Base-by-base conservation (phyloP, 2,113 vertebrate species). In the Regulus satrapa region DNA sequence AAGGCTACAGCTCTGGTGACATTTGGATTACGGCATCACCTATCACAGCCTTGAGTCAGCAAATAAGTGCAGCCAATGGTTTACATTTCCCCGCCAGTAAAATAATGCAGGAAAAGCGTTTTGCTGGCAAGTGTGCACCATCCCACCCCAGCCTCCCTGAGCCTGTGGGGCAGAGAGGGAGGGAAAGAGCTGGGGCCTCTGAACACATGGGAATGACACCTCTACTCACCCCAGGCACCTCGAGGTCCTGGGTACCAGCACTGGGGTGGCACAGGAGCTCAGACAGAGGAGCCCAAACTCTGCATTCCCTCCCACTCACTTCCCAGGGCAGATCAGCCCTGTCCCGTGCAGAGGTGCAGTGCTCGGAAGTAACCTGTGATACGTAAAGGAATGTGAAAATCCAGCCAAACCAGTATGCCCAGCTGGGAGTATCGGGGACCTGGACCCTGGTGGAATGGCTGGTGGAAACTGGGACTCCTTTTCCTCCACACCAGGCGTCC, bases 1-100 rank as follows among this genome's bases (percentile, higher is more conserved):
- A 51, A 88, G 84, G 79, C 97, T 92, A 91, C 91, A 58, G 74
- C 90, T 32, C 4, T 6, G 25, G 63, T 98, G 97, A 97, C 95
- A 96, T 98, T 97, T 97, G 92, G 92, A 18, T 88, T 28, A 69
- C 72, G 85, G 76, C 74, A 38, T 87, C 80, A 71, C 90, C 85
- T 88, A n/a, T 88, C 93, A 90, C 9, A 3, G 88, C 63, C 54
- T 21, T 88, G 69, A 95, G 85, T 81, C 93, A 88, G 94, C 95
- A 95, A 29, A 26, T 19, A 62, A 36, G 34, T 14, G 40, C 85
- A 80, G 89, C 84, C 73, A 41, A 38, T 19, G 46, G 59, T 62
- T 97, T 92, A 71, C 32, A 28, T 96, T 97, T 94, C 87, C 82
- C 24, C 55, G 77, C 4, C 5, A n/a, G 81, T 80, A 76, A 82